phyloP scores from a whole-genome alignment of 2,797 vertebrate species.

The Manis crassicaudata region DNA sequence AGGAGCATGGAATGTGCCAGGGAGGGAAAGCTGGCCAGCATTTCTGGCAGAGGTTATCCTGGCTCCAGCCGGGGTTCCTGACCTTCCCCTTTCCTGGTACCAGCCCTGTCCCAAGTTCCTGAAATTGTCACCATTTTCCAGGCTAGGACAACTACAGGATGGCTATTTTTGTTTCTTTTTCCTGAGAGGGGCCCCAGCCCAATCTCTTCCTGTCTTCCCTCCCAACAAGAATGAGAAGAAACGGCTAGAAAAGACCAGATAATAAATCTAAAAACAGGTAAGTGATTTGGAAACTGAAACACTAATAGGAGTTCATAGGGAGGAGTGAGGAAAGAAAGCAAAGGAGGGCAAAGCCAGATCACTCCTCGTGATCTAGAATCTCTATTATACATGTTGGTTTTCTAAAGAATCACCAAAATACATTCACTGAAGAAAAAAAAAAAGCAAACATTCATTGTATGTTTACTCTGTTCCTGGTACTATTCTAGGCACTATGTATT shows the following conservation, averaged over 20 bases:
- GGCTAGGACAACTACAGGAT: slow-evolving; percentile 50
- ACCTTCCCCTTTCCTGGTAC: background rate
- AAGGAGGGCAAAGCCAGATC: background rate
- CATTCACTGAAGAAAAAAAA: background rate
- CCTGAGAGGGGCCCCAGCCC: slow-evolving; percentile 1
- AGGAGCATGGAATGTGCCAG: background rate
- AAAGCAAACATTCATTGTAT: background rate
- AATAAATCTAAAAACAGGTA: slow-evolving; percentile 16
- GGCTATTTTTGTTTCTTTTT: slow-evolving; percentile 63
- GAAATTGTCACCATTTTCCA: slow-evolving; percentile 61
- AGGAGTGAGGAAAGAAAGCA: background rate
- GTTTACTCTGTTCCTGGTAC: background rate
- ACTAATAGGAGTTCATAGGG: background rate
- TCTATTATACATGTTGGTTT: background rate
- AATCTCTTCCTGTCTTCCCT: background rate
- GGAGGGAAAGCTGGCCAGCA: background rate
- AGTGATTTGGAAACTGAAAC: slow-evolving; percentile 10
- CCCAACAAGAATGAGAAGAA: slow-evolving; percentile 14
- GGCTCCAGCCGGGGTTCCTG: background rate
- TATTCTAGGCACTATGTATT: background rate
- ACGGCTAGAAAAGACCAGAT: slow-evolving; percentile 18
- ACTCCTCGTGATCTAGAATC: background rate
- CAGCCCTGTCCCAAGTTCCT: slow-evolving; percentile 53
- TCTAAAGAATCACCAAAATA: slow-evolving; percentile 21
- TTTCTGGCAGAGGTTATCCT: background rate